phyloP scores from a whole-genome alignment of 2,797 vertebrate genomes.

The Denticeps clupeoides region DNA sequence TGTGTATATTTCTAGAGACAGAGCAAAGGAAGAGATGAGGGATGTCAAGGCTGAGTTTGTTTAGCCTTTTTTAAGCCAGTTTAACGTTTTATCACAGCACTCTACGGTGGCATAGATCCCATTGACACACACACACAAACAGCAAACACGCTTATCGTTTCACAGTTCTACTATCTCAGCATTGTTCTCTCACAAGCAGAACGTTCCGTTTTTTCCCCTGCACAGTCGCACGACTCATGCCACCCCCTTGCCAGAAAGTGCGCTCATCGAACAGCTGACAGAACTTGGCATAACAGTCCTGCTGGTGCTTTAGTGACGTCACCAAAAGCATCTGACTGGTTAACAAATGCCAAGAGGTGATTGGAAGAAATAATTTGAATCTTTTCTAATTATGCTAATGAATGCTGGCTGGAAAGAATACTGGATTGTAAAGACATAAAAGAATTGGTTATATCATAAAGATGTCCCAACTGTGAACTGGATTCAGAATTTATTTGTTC shows the following conservation, averaged over 20 bases:
- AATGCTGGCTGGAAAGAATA: too few species aligned
- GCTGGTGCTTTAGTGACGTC: not conserved
- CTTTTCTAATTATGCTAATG: too few species aligned
- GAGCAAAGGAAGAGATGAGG: not conserved
- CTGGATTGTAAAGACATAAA: too few species aligned
- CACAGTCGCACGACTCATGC: not conserved
- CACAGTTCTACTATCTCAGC: too few species aligned
- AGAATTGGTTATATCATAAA: too few species aligned
- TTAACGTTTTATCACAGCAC: slow-evolving; percentile 8
- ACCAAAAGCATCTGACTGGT: not conserved
- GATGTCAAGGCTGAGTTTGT: slow-evolving; percentile 18
- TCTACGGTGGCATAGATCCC: slow-evolving; percentile 16
- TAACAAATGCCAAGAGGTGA: not conserved
- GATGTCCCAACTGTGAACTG: too few species aligned
- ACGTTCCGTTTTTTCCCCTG: not conserved
- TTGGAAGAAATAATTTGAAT: too few species aligned
- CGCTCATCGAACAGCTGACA: not conserved
- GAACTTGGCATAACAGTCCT: slow-evolving; percentile 1
- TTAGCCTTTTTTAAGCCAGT: not conserved
- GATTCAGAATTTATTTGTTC: too few species aligned
- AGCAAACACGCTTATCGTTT: not conserved
- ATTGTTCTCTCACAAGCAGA: not conserved
- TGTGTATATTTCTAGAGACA: too few species aligned
- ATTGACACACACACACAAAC: slow-evolving; percentile 3
- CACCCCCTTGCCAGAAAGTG: not conserved